Base-by-base conservation (phyloP, 2,113 vertebrate genomes). In the Neogobius melanostomus region DNA sequence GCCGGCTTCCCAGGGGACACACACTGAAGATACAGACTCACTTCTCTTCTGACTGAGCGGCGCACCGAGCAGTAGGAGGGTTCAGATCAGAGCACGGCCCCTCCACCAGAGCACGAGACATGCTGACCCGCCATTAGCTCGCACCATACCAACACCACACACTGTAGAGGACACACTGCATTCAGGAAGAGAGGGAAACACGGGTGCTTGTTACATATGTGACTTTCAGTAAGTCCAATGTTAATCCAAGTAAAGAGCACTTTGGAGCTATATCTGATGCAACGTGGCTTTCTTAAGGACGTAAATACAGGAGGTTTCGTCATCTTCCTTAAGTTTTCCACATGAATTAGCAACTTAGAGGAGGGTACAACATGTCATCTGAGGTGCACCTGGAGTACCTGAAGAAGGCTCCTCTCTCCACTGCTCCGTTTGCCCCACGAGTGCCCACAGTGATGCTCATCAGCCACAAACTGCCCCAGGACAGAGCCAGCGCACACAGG, bases 361-460 rank as follows among this genome's bases (percentile, higher is more conserved):
- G 11, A 11, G 7, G 9, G 54, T 43, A 64, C n/a, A 54, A 75
- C 63, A 90, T 93, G 91, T 88, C 90, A 14, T 74, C 83, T 4
- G 82, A 91, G 70, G 71, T 90, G 49, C 74, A 85, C 43, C 69
- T 78, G 61, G 84, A 91, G 69, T 74, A 14, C 11, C 84, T 77
- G 53, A 86, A 66, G 69, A 91, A 74, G 65, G 66, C 71, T 52
- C 17, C 10, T 43, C 74, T 14, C 74, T 50, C 67, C 2, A 72
- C 60, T 10, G 21, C 74, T 2, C 65, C 64, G 8, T 72, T 84
- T 11, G 47, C 70, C 54, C 71, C 76, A 11, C 72, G 72, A 47
- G 84, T 93, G 15, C 88, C 91, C 45, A 92, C 92, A 0, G 91
- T 93, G 64, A 91, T 79, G 7, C 83, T 93, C 68, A 90, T 90